These are phyloP conservation scores for Leptobrachium leishanense DNA, from an alignment of 2,113 vertebrate genomes.

Conservation along the genomic window DNA sequence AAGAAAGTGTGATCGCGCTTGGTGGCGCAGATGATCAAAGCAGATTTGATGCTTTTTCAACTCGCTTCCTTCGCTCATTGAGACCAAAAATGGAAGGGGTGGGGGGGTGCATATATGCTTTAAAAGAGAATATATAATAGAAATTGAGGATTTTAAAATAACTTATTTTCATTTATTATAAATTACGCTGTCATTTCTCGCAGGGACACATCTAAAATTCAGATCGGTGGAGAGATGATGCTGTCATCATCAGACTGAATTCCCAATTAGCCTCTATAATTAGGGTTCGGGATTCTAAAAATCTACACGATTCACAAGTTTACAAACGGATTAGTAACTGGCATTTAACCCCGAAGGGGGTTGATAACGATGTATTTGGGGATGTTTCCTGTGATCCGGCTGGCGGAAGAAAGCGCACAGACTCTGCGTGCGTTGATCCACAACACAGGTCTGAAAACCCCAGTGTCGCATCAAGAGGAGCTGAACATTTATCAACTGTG, in stretches of 20 bases:
- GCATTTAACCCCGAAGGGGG: constrained; percentile 19
- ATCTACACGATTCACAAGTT: constrained; percentile 14
- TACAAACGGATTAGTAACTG: constrained; percentile 27
- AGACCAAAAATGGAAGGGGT: not conserved
- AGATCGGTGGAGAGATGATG: constrained; percentile 32
- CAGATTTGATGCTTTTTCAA: not conserved
- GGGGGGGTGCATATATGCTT: not conserved
- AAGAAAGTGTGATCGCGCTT: not conserved
- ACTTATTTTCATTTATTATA: constrained; percentile 39
- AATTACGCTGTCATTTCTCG: constrained; percentile 35
- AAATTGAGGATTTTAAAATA: constrained; percentile 35
- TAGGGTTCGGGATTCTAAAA: constrained; percentile 7
- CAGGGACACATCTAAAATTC: constrained; percentile 41
- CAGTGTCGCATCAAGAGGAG: too few species aligned
- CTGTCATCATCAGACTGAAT: constrained; percentile 42
- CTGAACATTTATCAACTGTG: too few species aligned
- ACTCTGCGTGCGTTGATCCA: too few species aligned
- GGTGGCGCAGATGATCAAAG: not conserved
- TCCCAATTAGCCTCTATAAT: constrained; percentile 34
- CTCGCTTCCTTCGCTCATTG: not conserved
- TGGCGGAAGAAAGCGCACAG: too few species aligned
- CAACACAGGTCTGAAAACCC: too few species aligned
- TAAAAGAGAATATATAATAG: constrained; percentile 39
- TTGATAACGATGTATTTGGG: not conserved
- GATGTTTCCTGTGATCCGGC: too few species aligned